Evolutionary conservation across 2,888 invertebrate genomes (phyloP).

Genomic region (Xanthia icteritia): DNA sequence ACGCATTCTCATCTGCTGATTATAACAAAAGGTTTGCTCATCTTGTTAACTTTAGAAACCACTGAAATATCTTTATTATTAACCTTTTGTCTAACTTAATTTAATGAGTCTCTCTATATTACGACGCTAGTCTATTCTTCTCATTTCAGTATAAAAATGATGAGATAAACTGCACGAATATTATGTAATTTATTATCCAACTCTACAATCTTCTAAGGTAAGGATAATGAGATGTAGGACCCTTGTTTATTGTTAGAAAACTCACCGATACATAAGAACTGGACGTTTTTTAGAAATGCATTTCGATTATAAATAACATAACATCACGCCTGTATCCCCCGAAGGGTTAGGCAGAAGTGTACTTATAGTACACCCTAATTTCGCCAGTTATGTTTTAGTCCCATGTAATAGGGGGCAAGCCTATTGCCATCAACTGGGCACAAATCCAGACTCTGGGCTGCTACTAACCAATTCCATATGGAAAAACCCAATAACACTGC

Average conservation of each 20-base stretch:
- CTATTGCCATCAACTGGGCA: no score
- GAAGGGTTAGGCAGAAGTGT: no score
- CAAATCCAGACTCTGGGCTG: no score
- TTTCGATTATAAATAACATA: neutral
- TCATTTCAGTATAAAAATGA: slow-evolving; percentile 16
- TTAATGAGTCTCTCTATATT: slow-evolving; percentile 34
- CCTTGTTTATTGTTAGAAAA: slow-evolving; percentile 6
- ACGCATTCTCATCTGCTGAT: slow-evolving; percentile 24
- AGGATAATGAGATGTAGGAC: slow-evolving; percentile 28
- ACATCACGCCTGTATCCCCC: no score
- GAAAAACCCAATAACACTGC: no score
- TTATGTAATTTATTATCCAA: slow-evolving; percentile 22
- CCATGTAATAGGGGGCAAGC: no score
- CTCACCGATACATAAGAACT: neutral
- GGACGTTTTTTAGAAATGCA: neutral
- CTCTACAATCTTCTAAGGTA: slow-evolving; percentile 16
- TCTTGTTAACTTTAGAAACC: slow-evolving; percentile 39
- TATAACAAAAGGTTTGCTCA: slow-evolving; percentile 30
- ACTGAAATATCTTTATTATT: slow-evolving; percentile 38
- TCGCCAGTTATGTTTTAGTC: no score
- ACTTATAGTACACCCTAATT: no score
- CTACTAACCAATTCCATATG: no score
- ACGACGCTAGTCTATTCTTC: slow-evolving; percentile 16
- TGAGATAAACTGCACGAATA: slow-evolving; percentile 24
- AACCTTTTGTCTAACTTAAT: slow-evolving; percentile 36